A percentile compares a stretch with the other conserved stretches of the same genome.
These are phyloP conservation scores for Brachionus paranguensis DNA, from an alignment of 1,140 invertebrate species.

Conservation along the genomic window DNA sequence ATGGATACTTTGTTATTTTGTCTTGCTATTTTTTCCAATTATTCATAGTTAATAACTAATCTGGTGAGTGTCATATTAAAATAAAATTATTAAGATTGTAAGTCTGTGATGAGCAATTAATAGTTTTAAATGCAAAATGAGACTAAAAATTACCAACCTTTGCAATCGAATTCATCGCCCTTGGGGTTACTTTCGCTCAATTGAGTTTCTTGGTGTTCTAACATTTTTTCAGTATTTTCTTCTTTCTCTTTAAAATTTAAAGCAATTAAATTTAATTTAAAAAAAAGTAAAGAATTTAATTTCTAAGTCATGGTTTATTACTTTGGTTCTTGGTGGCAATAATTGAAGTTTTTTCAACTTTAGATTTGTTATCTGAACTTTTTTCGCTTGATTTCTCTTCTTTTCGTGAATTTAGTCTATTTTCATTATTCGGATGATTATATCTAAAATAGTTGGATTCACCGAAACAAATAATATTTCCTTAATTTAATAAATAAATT, in stretches of 20 bases:
- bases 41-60: not conserved
- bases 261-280: not conserved
- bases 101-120: not conserved
- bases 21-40: not conserved
- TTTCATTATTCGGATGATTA: conserved; percentile 16
- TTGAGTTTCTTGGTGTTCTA: not conserved
- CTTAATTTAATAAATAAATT: not conserved
- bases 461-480: conserved; percentile 29
- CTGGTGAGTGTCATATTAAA: not conserved
- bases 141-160: not conserved
- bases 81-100: not conserved
- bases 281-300: not conserved
- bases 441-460: conserved; percentile 28
- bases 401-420: not conserved
- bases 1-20: not conserved
- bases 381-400: not conserved
- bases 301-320: not conserved
- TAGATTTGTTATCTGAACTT: not conserved
- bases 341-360: not conserved
- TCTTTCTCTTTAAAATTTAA: not conserved
- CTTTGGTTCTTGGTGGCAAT: not conserved
- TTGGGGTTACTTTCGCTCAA: not conserved
- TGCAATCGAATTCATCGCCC: not conserved
- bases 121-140: not conserved
- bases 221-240: not conserved